Base-by-base conservation (phyloP, 2,888 invertebrate genomes). In the Orthosia gothica region DNA sequence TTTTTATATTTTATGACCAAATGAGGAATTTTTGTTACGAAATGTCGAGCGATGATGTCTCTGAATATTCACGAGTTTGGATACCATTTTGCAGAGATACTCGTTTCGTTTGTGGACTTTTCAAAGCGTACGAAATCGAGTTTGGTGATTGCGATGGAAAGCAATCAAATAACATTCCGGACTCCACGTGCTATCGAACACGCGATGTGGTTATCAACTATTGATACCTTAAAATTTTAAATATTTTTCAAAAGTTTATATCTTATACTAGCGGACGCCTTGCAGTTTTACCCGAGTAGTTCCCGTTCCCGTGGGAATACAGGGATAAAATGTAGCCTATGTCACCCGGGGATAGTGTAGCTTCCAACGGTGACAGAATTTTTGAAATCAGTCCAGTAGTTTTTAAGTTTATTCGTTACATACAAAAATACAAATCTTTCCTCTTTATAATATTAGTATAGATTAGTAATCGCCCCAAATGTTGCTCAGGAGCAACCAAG, bases 91-190 rank as follows among this genome's bases (percentile, higher is more conserved):
- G 58, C 59, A 64, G 65, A 74, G 45, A 77, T 76, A 67, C 68
- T 47, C 47, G 52, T 81, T 81, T 81, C 32, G 76, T 76, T 83
- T 74, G 61, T 81, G 79, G 69, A 81, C 67, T 70, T 79, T 83
- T 76, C 72, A 86, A 83, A 87, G 79, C 80, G 76, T 74, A 68
- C 62, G 64, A 82, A 92, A 91, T 91, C 82, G 84, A 90, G 89
- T 91, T 90, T 82, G 88, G 85, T 92, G 91, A 92, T 93, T 92
- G 92, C 89, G 58, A 76, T 81, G 77, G 86, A 77, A 79, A 83
- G 74, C 75, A 87, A 86, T 87, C 76, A 74, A 83, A 86, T 72
- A 69, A 64, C 74, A 83, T 79, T 87, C 75, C 45, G n/a, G n/a
- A 55, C 12, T 70, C 55, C 76, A 75, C 68, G 74, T 49, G 59